phyloP scores from a whole-genome alignment of 2,113 vertebrate species.

The Dicrurus megarhynchus region DNA sequence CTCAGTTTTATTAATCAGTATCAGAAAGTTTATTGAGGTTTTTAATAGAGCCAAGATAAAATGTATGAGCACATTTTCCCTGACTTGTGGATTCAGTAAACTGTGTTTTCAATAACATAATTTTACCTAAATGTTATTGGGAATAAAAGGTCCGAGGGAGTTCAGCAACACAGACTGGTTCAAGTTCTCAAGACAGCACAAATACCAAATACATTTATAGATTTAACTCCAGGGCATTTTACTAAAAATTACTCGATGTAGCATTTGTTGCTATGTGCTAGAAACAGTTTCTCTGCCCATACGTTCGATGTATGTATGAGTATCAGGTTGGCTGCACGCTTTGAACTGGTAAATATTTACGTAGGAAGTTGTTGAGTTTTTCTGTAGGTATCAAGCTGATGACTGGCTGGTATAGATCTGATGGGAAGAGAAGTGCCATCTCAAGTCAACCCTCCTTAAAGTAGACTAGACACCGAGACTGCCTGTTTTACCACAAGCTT shows the following conservation, averaged over 20 bases:
- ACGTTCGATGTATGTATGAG: neutral
- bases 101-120: neutral
- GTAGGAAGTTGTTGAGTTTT: neutral
- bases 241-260: neutral
- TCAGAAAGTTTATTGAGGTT: neutral
- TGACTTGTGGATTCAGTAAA: neutral
- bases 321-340: neutral
- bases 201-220: neutral
- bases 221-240: neutral
- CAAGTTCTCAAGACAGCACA: neutral
- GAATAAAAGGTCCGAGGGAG: neutral
- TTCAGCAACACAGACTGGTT: neutral
- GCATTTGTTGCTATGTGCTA: neutral
- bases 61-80: neutral
- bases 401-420: neutral
- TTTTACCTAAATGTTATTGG: neutral
- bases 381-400: neutral
- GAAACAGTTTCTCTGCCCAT: neutral
- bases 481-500: neutral
- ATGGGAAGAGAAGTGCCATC: neutral
- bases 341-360: neutral
- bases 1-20: neutral
- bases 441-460: neutral
- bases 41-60: neutral
- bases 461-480: fast-evolving